Evolutionary conservation across 2,888 invertebrate genomes (phyloP), one percentile per base, ranked within the genome.

Genomic region (Drosophila nigricruria): DNA sequence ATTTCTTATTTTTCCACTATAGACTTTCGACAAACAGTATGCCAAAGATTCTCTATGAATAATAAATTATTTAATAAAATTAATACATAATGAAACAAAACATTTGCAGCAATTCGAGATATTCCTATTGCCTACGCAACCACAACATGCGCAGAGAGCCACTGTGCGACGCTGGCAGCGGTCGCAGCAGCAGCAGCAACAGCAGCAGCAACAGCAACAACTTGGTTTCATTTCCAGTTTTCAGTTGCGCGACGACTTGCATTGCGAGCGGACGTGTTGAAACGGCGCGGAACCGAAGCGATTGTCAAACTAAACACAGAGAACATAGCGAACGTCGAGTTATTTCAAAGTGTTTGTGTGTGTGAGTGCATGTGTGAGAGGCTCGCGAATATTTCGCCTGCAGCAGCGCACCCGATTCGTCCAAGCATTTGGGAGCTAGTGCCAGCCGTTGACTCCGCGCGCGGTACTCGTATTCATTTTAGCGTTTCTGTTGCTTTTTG

Each of bases 191-290:
- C 61, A 60, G 57, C 71, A 23, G 32, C 50, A 32, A 50, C 42
- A 14, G 14, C 23, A 43, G 16, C 30, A 18, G 54, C 54, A 40
- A 16, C 40, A 72, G 69, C 70, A 72, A 74, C 73, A 77, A 79
- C 76, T 81, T 73, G 77, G 83, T 82, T 81, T 77, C 79, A 77
- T 79, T 84, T 69, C 73, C 81, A 81, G 82, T 78, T 83, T 87
- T 85, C 81, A 73, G 79, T 91, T 91, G 88, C 87, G 86, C 89
- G 91, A 82, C 87, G 89, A 90, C 91, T 91, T 87, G 85, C 91
- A 86, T 79, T 78, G 84, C 81, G 83, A 77, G 75, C 56, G 79
- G 80, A 81, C 67, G 82, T 82, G 67, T 77, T 58, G 16, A 40
- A 74, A 66, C 77, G 66, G 66, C 45, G 36, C 63, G 73, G 67